phyloP scores from a whole-genome alignment of 2,797 vertebrate genomes.

The Rhynchonycteris naso region DNA sequence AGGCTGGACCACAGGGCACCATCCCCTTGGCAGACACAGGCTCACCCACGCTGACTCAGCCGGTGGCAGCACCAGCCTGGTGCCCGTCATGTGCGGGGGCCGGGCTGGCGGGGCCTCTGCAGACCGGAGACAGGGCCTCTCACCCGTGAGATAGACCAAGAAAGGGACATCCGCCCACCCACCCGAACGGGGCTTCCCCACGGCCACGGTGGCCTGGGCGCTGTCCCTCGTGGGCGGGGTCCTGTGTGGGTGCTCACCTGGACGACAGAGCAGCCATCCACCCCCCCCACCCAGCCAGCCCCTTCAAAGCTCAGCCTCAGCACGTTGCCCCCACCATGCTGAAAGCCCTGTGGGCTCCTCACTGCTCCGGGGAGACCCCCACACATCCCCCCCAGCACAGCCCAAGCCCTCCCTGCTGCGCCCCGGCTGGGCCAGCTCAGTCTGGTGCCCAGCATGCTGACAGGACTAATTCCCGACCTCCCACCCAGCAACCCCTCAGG shows the following conservation, averaged over 20 bases:
- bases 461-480: background rate
- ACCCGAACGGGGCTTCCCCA: background rate
- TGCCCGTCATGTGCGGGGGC: background rate
- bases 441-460: accelerated
- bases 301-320: background rate
- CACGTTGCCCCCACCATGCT: accelerated
- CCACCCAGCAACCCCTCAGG: background rate
- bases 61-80: background rate
- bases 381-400: accelerated
- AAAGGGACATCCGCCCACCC: background rate
- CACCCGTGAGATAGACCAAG: background rate
- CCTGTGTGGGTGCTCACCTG: accelerated
- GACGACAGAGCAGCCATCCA: background rate
- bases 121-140: background rate
- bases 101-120: background rate
- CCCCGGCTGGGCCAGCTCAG: accelerated
- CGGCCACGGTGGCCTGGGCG: accelerated
- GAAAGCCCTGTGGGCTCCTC: accelerated
- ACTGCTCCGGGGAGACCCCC: background rate
- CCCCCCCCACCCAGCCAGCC: background rate
- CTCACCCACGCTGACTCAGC: background rate
- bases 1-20: background rate
- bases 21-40: background rate
- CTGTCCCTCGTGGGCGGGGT: background rate
- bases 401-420: accelerated